Evolutionary conservation across 2,797 vertebrate species (phyloP), one percentile per base, ranked within the genome.

Genomic region (Dipus sagitta): DNA sequence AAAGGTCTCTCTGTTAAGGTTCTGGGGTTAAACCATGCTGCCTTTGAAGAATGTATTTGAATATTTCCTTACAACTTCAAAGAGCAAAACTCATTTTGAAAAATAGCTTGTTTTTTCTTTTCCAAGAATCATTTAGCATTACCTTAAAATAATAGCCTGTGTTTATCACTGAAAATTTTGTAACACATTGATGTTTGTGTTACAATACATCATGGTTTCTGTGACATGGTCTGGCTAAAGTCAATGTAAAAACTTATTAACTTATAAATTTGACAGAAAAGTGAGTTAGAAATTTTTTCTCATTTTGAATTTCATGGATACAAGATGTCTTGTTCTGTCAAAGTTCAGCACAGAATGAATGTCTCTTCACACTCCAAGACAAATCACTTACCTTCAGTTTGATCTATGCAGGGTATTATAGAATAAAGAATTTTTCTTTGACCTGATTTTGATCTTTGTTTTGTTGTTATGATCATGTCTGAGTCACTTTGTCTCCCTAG

Each of bases 381-480:
- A 71, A n/a, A 77, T 23, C 28, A 52, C 38, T 74, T 10, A 65
- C 4, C 32, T 86, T 79, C 84, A 20, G 14, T 93, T 81, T 84
- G 32, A 86, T 87, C 84, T 88, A 90, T 90, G 62, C 26, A 67
- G 34, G 47, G 15, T 71, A 62, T 68, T 64, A 1, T 38, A 80
- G 74, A 94, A 91, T 81, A 82, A 81, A 89, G 34, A 81, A 86
- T 82, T 58, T 68, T 88, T 90, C n/a, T 58, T 11, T 93, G 68
- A 83, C 86, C 81, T 80, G 34, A 83, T 92, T 96, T 93, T 64
- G 93, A 90, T 88, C 64, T 68, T 94, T 32, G 34, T 23, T 90
- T 80, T 83, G 5, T 5, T 75, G 9, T 85, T 91, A 83, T 52
- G 47, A 81, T 88, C 79, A 75, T 60, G 60, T 58, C 3, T 58